Base-by-base conservation (phyloP, 1,140 invertebrate species). In the Centruroides sculpturatus region DNA sequence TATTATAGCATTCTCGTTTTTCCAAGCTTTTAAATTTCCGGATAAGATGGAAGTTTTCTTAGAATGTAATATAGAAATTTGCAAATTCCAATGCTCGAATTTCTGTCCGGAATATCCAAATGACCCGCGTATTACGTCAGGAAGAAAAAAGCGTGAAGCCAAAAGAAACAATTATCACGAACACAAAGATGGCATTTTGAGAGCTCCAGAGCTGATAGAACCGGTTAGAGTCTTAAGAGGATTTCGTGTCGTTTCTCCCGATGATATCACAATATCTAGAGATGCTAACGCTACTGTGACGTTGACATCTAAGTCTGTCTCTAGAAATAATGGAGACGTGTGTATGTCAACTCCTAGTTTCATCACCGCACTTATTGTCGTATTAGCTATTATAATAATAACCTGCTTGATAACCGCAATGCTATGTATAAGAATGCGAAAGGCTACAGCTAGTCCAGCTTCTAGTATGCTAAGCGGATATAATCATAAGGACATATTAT, bases 11-110 rank as follows among this genome's bases (percentile, higher is more conserved):
- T 90, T 82, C 66, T 84, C 87, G 0, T 86, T 80, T 73, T 85
- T 91, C 73, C 84, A 86, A 71, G 87, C 87, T 0, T 89, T 91
- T 72, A 89, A 89, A 74, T 91, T 91, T 73, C 87, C 87, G 0
- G 87, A 91, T 69, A 81, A 86, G 35, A 89, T 88, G 83, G 86
- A 91, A 67, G 74, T 91, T 12, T 83, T 83, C 62, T 81, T 91
- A 53, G 86, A 89, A 69, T 91, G 88, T 68, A 87, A 89, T 62
- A 82, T 90, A 0, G 86, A 89, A 68, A 73, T 91, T 0, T 90
- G 87, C 67, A 90, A 90, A 74, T 83, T 81, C 11, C 81, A 85
- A 63, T 89, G 87, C 66, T 80, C 83, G 0, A 79, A 85, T 47
- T 49, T 47, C 46, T 66, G 57, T 52, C 35, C 56, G n/a, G 55